Base-by-base conservation (phyloP, 2,888 invertebrate species). In the Pediacus dermestoides region DNA sequence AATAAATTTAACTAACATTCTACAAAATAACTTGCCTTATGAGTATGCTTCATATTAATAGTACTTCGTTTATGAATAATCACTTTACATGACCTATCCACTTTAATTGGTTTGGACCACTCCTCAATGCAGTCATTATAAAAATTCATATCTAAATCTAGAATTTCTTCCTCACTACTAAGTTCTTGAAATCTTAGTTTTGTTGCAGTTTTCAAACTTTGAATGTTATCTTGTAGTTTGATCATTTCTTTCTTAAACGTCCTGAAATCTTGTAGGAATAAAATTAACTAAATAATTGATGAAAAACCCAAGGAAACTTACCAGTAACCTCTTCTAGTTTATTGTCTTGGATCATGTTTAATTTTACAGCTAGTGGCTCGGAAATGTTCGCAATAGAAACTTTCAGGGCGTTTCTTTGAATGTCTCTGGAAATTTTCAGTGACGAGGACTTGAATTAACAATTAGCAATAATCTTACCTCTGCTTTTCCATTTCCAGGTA, bases 211-310 rank as follows among this genome's bases (percentile, higher is more conserved):
- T 57, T 59, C 12, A 58, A 25, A 34, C 48, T 50, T 30, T 59
- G 51, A 34, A 64, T 59, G 28, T 53, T 60, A 15, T 59, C 58
- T 48, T 64, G 60, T 6, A 66, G 51, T 2, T 42, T 26, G 11
- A 58, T 49, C 58, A 66, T 61, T 33, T 60, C 57, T 26, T 48
- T 51, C 52, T 64, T 62, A 27, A 64, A 58, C 36, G 44, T 42
- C 22, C 57, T 55, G 9, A 64, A 51, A 52, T 64, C 64, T 61
- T 32, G 16, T 34, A 41, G 36, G 15, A 30, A 15, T 45, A 40
- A 25, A 34, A 40, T 27, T 42, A n/a, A 30, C 2, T 13, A 8
- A 15, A 21, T 25, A 22, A 4, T 25, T n/a, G 12, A 23, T n/a
- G 12, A 7, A 3, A 16, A 26, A 22, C n/a, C 12, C 9, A n/a